Conservation (phyloP, 2,888 invertebrate genomes). For the Eucera pruinosa region DNA sequence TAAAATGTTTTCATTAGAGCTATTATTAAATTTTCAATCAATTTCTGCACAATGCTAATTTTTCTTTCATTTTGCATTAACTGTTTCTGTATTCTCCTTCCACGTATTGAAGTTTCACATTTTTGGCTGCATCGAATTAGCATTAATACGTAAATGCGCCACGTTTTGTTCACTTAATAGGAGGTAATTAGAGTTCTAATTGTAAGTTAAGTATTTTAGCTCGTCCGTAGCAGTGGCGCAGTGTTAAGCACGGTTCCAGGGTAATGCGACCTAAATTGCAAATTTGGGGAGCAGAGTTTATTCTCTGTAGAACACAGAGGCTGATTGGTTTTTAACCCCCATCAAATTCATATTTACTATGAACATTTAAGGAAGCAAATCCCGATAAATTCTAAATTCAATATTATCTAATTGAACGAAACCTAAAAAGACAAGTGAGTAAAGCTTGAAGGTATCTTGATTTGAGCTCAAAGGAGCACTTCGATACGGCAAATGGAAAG, state of each 20-base stretch:
- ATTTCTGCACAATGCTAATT: background rate
- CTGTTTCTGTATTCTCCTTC: background rate
- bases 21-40: too few species aligned
- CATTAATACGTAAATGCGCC: constrained; percentile 16
- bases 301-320: background rate
- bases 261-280: constrained; percentile 35
- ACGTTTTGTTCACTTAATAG: constrained; percentile 26
- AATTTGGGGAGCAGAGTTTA: constrained; percentile 13
- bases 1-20: too few species aligned
- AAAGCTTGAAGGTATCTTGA: background rate
- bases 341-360: background rate
- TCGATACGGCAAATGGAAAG: background rate
- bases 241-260: constrained; percentile 13
- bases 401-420: background rate
- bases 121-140: constrained; percentile 1
- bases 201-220: constrained; percentile 41
- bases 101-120: background rate
- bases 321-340: constrained; percentile 13
- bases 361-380: background rate
- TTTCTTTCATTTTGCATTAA: too few species aligned
- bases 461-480: background rate
- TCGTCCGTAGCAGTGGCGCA: background rate
- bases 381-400: background rate
- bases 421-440: too few species aligned
- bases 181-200: constrained; percentile 36